Base-by-base conservation (phyloP, 1,140 invertebrate genomes). In the Spodoptera frugiperda region DNA sequence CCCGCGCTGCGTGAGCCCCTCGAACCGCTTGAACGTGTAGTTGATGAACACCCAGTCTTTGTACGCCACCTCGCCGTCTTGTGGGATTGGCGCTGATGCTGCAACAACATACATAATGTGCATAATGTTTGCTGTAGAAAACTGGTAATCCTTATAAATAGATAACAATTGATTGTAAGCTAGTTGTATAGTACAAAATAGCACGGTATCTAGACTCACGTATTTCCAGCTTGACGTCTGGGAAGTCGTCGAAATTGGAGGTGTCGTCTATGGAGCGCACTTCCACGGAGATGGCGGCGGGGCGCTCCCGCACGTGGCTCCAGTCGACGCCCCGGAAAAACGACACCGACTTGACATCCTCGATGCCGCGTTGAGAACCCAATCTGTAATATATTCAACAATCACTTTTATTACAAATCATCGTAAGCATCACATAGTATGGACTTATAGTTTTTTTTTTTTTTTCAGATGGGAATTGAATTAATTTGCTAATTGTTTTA, bases 21-120 rank as follows among this genome's bases (percentile, higher is more conserved):
- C 99, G 93, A 99, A 99, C 79, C 99, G 96, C 94, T 99, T 99
- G 95, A 99, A 99, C 77, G 99, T 99, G 93, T 99, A 99, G 95
- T 99, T 99, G 87, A 99, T 99, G 94, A 99, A 99, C 65, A 99
- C 98, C 98, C 98, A 99, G 95, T 99, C 99, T 95, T 99, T 99
- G 93, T 98, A 97, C 79, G 96, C 97, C 76, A 97, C 96, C 91
- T 98, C 97, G 65, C 97, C 97, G 85, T 98, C 97, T 91, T 97
- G 96, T 53, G 97, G 95, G 89, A 97, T 95, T 21, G 97, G 97
- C 67, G 97, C 97, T 77, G 97, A 96, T 83, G 98, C 97, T 98
- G 95, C 49, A 96, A 73, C 71, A 95, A 90, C 51, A 48, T 44
- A 72, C 54, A 49, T 51, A 77, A 78, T 53, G 25, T 65, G 65